Base-by-base conservation (phyloP, 2,797 vertebrate genomes). In the Melanotaenia nigrans region DNA sequence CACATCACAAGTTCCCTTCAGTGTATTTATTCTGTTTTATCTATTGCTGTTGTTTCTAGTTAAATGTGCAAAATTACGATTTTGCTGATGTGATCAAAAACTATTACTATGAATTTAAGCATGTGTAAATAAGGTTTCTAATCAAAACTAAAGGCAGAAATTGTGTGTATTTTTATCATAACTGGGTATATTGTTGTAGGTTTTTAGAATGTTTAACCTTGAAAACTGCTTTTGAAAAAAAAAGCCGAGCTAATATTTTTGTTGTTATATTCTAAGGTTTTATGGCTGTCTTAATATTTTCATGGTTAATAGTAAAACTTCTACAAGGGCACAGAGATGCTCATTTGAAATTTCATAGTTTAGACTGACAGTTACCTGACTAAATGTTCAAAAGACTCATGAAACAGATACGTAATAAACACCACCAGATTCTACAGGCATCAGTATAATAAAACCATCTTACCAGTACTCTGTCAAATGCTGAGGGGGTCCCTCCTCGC, bases 401-500 rank as follows among this genome's bases (percentile, higher is more conserved):
- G n/a, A 47, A 55, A 30, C 6, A 30, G 4, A 25, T 30, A 56
- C 58, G 20, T 45, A 22, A 3, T 59, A 36, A 28, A 16, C 3
- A 28, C 55, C 3, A 63, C 30, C 25, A 40, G 20, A 18, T 14
- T 35, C 7, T 14, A 61, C 5, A 32, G 14, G 9, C 67, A 10
- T 32, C 47, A 32, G 3, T 11, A 25, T 32, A 30, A 55, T 11
- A 11, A 1, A 45, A 18, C 24, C 22, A 54, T 65, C 90, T 94
- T 87, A 95, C 95, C 89, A 96, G 89, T 32, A 93, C 89, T 60
- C 92, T 93, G 92, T 97, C 98, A 0, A 99, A 99, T 0, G 97
- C 98, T 0, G 97, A 98, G 0, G 98, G 98, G 0, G 95, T 97
- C 79, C 98, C 97, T 63, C 97, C 97, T 5, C 97, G 93, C 92